Percentiles rank a stretch among this genome's conserved stretches.
Conservation (phyloP, 2,113 vertebrate species). For the Nesoenas mayeri region DNA sequence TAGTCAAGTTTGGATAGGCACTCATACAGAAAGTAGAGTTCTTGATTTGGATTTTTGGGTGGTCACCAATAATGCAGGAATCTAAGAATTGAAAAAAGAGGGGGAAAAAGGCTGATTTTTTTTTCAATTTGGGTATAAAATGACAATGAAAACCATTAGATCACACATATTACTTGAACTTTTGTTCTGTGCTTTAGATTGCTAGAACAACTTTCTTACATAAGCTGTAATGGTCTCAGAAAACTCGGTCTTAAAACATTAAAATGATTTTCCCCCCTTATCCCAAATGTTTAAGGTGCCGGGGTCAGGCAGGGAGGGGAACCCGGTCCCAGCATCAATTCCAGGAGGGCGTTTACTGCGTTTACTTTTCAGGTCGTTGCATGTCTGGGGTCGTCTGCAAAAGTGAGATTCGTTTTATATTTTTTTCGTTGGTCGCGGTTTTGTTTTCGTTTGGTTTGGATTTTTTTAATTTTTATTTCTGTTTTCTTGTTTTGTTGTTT, state of each 20-base stretch:
- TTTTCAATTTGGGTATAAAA: neutral
- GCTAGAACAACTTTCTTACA: neutral
- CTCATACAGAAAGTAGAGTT: constrained; percentile 93
- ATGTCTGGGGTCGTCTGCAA: neutral
- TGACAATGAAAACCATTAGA: neutral
- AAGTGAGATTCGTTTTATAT: rapidly evolving
- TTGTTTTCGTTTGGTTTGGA: neutral
- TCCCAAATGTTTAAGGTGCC: neutral
- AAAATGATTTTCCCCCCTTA: neutral
- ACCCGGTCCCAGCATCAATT: neutral
- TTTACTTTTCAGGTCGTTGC: rapidly evolving
- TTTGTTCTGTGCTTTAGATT: too few relatives aligned
- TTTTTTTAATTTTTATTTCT: too few relatives aligned
- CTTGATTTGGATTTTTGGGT: constrained; percentile 88
- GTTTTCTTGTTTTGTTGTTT: too few relatives aligned
- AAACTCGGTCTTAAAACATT: neutral
- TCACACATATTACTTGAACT: neutral
- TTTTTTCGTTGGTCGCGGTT: neutral
- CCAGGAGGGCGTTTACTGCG: rapidly evolving
- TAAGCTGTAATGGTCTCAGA: neutral
- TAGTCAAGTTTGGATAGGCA: constrained; percentile 89
- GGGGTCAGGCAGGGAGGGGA: too few relatives aligned
- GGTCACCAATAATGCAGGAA: constrained; percentile 88
- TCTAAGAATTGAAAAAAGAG: constrained; percentile 75
- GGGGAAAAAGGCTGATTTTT: neutral